Evolutionary conservation across 2,113 vertebrate genomes (phyloP), one percentile per base, ranked within the genome.

Genomic region (Urocynchramus pylzowi): DNA sequence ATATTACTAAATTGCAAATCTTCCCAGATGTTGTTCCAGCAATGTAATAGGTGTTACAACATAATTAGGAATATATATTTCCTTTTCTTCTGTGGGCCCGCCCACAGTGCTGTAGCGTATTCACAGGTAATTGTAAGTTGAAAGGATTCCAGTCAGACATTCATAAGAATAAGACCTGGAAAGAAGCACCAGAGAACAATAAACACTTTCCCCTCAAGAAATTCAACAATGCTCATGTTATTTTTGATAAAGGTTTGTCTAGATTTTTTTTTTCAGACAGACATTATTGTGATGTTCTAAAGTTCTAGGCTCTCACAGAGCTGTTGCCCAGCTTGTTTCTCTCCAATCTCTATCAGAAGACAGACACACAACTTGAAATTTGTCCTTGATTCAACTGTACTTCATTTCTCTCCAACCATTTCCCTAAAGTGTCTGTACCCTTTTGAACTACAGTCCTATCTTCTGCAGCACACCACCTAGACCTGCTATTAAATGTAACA

Each of bases 221-320:
- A n/a, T 10, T 85, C 16, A 61, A 27, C 10, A 41, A 54, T 10
- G 59, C 5, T 7, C 3, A 45, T 0, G 0, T 13, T 63, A 53
- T n/a, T 84, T 91, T 39, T 64, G 4, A 59, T 7, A 91, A 71
- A 71, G 2, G 1, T 27, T 57, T 64, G 2, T 3, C 35, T 37
- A 33, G 5, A 21, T 37, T 9, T 39, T 65, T 39, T 30, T 68
- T 33, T 44, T 31, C 23, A 42, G 75, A 42, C 8, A 69, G 22
- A 10, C 2, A 21, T 41, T n/a, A 16, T 10, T 41, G 18, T 15
- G 7, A 23, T 70, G 37, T 10, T 24, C n/a, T 24, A 4, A 31
- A 59, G 16, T 26, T 27, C 42, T 26, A 35, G 31, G 52, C 16
- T 67, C 44, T 44, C 24, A 65, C 31, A 88, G 30, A 76, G 10